phyloP scores from a whole-genome alignment of 1,140 invertebrate genomes.

The Adoxophyes honmai region DNA sequence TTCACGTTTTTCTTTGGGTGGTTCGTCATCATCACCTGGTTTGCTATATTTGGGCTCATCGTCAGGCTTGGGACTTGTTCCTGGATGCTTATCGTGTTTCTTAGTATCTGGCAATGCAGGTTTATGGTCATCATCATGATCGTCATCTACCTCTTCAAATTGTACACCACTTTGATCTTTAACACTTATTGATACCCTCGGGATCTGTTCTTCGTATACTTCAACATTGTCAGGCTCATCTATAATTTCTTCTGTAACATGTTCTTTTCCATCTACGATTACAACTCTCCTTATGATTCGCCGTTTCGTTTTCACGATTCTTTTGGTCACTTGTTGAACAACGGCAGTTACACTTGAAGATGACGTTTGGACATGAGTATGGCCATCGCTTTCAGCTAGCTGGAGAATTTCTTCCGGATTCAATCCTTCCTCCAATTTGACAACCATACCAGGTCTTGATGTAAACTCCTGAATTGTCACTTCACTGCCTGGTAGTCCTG shows the following conservation, averaged over 20 bases:
- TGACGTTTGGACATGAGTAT: constrained; percentile 65
- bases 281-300: constrained; percentile 85
- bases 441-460: constrained; percentile 78
- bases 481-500: constrained; percentile 79
- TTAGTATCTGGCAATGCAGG: constrained; percentile 21
- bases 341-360: constrained; percentile 85
- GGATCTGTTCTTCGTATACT: constrained; percentile 84
- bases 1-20: constrained; percentile 13
- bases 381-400: constrained; percentile 76
- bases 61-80: not conserved
- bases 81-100: constrained; percentile 6
- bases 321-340: constrained; percentile 87
- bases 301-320: constrained; percentile 85
- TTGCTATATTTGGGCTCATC: not conserved
- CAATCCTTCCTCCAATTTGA: constrained; percentile 72
- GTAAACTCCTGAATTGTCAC: constrained; percentile 82
- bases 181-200: constrained; percentile 86
- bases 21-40: not conserved
- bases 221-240: constrained; percentile 90
- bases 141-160: constrained; percentile 43
- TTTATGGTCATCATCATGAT: constrained; percentile 46
- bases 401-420: constrained; percentile 78
- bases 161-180: constrained; percentile 66
- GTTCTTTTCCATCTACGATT: constrained; percentile 89
- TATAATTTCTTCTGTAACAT: constrained; percentile 87